Evolutionary conservation across 2,888 invertebrate genomes (phyloP), one percentile per base, ranked within the genome.

Genomic region (Cryptocephalus moraei): DNA sequence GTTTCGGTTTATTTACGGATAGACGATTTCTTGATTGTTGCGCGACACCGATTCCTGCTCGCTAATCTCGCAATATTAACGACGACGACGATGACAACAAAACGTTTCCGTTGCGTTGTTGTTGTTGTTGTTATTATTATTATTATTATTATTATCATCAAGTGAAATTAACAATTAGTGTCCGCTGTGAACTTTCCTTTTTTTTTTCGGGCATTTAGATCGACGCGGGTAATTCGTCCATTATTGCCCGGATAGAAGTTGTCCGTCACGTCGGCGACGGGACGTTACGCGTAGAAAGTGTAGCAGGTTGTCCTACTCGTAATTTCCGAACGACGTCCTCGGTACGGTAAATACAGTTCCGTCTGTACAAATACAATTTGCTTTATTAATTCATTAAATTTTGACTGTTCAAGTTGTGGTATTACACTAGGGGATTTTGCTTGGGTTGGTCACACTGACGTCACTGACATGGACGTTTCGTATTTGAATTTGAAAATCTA

Each of bases 1-100:
- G 39, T 48, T 38, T 44, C 43, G n/a, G 9, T 43, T 49, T 41
- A 45, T 45, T 36, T 45, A 38, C 12, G 43, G 45, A 44, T 45
- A 43, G 13, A n/a, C 41, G 41, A 43, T 43, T 40, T 36, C n/a
- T 13, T 32, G 33, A 42, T 42, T 14, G 13, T n/a, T 42, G n/a
- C 36, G 36, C n/a, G 36, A 36, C 11, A 36, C 11, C 36, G 12
- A 11, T 36, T 11, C 36, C 11, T 11, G 6, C 6, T 36, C 2
- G 22, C 22, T 6, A n/a, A 22, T 22, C 22, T 22, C 22, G 22
- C 22, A 22, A 22, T 22, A n/a, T n/a, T n/a, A 22, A 6, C 22
- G 6, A 22, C 22, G 36, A 36, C 36, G 36, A 11, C 36, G n/a
- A 36, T 36, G 36, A 11, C 12, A 36, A 36, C 12, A 36, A 36